Evolutionary conservation across 1,140 invertebrate species (phyloP), one percentile per base, ranked within the genome.

Genomic region (Copidosoma floridanum): DNA sequence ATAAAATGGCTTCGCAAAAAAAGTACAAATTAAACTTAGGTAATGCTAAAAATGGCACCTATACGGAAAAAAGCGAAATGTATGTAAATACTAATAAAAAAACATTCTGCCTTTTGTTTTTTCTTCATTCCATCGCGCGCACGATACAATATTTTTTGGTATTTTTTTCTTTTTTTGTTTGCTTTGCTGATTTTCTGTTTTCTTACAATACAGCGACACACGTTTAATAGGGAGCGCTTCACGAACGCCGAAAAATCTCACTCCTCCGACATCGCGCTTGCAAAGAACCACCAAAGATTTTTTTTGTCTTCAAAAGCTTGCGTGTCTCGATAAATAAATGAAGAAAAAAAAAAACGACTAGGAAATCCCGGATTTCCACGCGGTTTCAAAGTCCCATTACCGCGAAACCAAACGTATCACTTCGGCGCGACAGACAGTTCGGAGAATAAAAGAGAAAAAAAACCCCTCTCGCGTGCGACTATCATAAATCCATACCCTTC

Each of bases 191-290:
- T n/a, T n/a, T n/a, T n/a, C n/a, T n/a, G n/a, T 44, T 51, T 43
- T 20, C 37, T 52, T 51, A 43, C 61, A 53, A 60, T 64, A 64
- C 63, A 60, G 44, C 57, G 51, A 64, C 62, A 64, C 62, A 56
- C 54, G 51, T 59, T 53, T 44, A 38, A 20, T 40, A 57, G 55
- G 10, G 54, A 21, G 46, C 32, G n/a, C 40, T 6, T 11, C 40
- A 24, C 2, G 26, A 20, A 20, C 12, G 29, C 50, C 14, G 11
- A 27, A 38, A 26, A 38, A n/a, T n/a, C n/a, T n/a, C n/a, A n/a
- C n/a, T n/a, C 7, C 23, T 23, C 20, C n/a, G 37, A 37, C 20
- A 12, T 18, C 48, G 29, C 48, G 37, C 29, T 14, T 26, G 10
- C 12, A 38, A 7, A 52, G 32, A 40, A 52, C 32, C 48, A 37